Evolutionary conservation across 1,140 invertebrate genomes (phyloP).

Genomic region (Drosophila pachea): DNA sequence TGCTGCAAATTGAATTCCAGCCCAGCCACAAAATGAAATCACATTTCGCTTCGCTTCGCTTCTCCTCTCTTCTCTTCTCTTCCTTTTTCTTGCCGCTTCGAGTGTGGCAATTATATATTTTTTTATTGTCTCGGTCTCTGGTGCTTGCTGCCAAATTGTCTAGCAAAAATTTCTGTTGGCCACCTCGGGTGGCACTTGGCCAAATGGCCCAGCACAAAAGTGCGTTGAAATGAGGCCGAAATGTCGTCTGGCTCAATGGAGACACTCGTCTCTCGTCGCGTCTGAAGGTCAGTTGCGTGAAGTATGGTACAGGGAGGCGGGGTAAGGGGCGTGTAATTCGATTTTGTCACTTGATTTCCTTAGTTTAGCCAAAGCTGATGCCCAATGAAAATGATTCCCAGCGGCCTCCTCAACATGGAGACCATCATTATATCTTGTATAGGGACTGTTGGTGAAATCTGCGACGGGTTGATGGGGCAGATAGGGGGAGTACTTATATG

Average conservation of each 20-base stretch:
- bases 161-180: conserved; percentile 66
- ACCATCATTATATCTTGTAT: neutral
- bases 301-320: neutral
- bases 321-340: conserved; percentile 36
- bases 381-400: conserved; percentile 13
- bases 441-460: too few relatives aligned
- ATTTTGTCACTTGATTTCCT: conserved; percentile 36
- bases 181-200: conserved; percentile 52
- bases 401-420: neutral
- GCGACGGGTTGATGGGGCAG: too few relatives aligned
- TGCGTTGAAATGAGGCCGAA: conserved; percentile 14
- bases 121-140: conserved; percentile 66
- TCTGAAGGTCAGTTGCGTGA: conserved; percentile 4
- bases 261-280: neutral
- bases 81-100: conserved; percentile 11
- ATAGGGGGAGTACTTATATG: too few relatives aligned
- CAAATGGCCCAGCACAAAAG: conserved; percentile 18
- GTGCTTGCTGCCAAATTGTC: conserved; percentile 66
- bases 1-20: neutral
- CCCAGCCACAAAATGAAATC: conserved; percentile 54
- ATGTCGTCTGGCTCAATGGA: neutral
- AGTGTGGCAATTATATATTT: conserved; percentile 70
- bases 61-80: neutral
- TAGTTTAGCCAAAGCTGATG: conserved; percentile 11
- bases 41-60: conserved; percentile 31